Conservation (phyloP, 2,888 invertebrate genomes). For the Eucera pruinosa region DNA sequence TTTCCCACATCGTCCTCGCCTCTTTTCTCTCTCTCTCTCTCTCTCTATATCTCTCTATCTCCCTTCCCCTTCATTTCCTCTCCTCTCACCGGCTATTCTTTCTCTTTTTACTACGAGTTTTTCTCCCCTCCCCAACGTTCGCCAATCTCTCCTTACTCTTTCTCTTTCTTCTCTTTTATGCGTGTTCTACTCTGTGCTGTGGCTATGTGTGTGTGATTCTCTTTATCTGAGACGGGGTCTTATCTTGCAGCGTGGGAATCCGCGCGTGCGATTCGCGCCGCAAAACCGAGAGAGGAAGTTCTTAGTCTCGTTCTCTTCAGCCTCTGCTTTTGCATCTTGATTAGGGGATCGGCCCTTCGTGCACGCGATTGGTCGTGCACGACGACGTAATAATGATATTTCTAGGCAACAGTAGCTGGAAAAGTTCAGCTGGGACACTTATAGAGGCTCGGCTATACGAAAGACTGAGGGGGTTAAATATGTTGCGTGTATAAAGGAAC, state of each 20-base stretch:
- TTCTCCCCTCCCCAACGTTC: constrained; percentile 44
- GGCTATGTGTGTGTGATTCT: constrained; percentile 45
- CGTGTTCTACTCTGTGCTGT: constrained; percentile 19
- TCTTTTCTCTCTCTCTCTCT: constrained; percentile 49
- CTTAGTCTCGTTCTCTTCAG: constrained; percentile 63
- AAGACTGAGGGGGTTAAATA: too few species aligned
- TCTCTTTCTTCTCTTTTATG: constrained; percentile 54
- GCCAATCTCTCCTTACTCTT: constrained; percentile 26
- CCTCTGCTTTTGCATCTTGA: constrained; percentile 52
- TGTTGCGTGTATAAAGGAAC: too few species aligned
- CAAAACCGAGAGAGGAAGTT: constrained; percentile 63
- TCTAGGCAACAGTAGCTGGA: too few species aligned
- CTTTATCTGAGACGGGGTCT: constrained; percentile 64
- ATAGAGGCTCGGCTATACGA: too few species aligned
- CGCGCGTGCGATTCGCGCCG: constrained; percentile 77
- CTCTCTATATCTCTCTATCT: constrained; percentile 10
- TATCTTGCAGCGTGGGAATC: constrained; percentile 74
- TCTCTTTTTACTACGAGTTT: constrained; percentile 22
- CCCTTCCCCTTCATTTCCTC: constrained; percentile 22
- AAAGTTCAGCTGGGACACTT: too few species aligned
- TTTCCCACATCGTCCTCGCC: constrained; percentile 82
- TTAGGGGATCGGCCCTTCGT: constrained; percentile 29
- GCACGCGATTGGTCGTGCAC: constrained; percentile 26
- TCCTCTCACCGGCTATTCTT: constrained; percentile 33
- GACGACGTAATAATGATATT: too few species aligned